These are phyloP conservation scores for Tenualosa thibaudeaui DNA, from an alignment of 2,797 vertebrate genomes.

Conservation along the genomic window DNA sequence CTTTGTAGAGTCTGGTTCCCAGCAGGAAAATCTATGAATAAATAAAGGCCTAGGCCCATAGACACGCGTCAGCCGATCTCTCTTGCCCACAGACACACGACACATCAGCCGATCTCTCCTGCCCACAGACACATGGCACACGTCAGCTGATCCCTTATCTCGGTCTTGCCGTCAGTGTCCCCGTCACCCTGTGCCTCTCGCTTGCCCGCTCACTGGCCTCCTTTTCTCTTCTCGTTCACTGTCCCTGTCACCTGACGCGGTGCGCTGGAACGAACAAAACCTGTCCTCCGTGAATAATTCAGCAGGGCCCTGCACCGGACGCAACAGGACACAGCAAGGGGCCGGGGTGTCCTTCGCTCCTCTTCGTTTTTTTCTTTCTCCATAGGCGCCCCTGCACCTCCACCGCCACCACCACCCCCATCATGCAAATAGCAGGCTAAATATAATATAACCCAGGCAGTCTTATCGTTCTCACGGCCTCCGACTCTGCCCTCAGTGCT, in stretches of 20 bases:
- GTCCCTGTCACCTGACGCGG: no score
- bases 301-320: no score
- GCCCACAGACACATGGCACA: background rate
- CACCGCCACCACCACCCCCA: no score
- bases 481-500: background rate
- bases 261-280: no score
- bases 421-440: background rate
- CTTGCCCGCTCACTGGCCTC: background rate
- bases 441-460: background rate
- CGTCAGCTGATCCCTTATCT: slow-evolving; percentile 41
- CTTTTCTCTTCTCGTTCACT: no score
- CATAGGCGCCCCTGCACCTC: background rate
- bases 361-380: background rate
- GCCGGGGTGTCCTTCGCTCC: no score
- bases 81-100: background rate
- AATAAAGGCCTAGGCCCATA: slow-evolving; percentile 41
- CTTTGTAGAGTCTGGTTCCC: slow-evolving; percentile 17
- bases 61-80: slow-evolving; percentile 37
- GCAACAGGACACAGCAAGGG: no score
- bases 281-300: no score
- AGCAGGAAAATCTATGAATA: slow-evolving; percentile 55
- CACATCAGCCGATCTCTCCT: slow-evolving; percentile 35
- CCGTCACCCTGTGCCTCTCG: background rate
- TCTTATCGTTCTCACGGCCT: background rate
- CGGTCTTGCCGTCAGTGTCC: background rate